These are phyloP conservation scores for Pygocentrus nattereri DNA, from an alignment of 2,797 vertebrate genomes.

Conservation along the genomic window DNA sequence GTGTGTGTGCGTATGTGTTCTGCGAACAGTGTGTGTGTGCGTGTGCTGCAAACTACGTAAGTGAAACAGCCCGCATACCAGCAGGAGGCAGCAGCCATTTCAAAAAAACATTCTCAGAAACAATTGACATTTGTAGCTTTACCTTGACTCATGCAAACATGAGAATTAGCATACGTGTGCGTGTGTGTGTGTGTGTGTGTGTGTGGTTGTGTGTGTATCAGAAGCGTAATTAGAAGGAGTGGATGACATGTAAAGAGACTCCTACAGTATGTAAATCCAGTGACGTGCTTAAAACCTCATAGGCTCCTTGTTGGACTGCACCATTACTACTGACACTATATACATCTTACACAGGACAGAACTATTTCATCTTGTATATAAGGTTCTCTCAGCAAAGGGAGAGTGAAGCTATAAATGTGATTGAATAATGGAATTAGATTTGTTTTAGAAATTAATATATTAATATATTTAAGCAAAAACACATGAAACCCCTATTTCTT, in stretches of 20 bases:
- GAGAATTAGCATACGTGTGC: background rate
- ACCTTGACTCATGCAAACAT: background rate
- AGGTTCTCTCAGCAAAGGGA: no score
- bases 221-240: background rate
- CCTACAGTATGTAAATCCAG: background rate
- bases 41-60: no score
- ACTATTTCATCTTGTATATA: background rate
- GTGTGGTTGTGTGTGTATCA: background rate
- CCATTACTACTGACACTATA: background rate
- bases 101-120: background rate
- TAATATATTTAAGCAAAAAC: no score
- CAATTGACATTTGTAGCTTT: background rate
- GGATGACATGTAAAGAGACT: background rate
- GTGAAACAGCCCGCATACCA: constrained; percentile 24
- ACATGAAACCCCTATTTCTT: no score
- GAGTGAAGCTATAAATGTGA: no score
- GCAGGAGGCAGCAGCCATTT: constrained; percentile 39
- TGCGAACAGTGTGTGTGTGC: no score
- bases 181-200: constrained; percentile 4
- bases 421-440: no score
- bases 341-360: background rate
- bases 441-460: no score
- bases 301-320: background rate
- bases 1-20: constrained; percentile 13
- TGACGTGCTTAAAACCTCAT: background rate